phyloP scores from a whole-genome alignment of 2,888 invertebrate genomes.

The Pyrocoelia pectoralis region DNA sequence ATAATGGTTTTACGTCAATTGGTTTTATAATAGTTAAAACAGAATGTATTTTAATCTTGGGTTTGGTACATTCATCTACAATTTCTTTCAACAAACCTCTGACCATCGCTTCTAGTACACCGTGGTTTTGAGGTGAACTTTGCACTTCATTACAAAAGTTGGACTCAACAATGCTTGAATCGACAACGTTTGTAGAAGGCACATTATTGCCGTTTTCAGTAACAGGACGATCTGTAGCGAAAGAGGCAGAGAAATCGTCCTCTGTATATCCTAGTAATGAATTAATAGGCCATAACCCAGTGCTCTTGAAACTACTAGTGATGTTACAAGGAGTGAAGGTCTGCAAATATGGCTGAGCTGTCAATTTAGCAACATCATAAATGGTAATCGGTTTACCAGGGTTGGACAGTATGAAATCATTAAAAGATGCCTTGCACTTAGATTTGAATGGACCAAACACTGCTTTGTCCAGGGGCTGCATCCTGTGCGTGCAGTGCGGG shows the following conservation, averaged over 20 bases:
- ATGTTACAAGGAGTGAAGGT: conserved; percentile 11
- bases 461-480: conserved; percentile 13
- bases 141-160: conserved; percentile 13
- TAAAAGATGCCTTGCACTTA: neutral
- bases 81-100: too few species aligned
- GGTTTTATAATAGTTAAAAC: neutral
- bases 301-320: conserved; percentile 11
- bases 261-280: conserved; percentile 11
- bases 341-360: conserved; percentile 4
- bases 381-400: neutral
- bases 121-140: conserved; percentile 10
- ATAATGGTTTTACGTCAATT: neutral
- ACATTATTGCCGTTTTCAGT: conserved; percentile 2
- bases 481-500: conserved; percentile 9
- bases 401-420: neutral
- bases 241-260: conserved; percentile 3
- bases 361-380: conserved; percentile 11
- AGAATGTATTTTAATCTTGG: conserved; percentile 5
- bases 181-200: conserved; percentile 4
- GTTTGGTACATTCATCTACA: conserved; percentile 3
- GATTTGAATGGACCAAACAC: conserved; percentile 9
- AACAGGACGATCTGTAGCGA: conserved; percentile 2
- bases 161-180: conserved; percentile 14
- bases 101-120: conserved; percentile 13
- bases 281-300: conserved; percentile 7